A percentile compares a stretch with the other conserved stretches of the same genome.
Conservation (phyloP, 2,113 vertebrate genomes). For the Lagopus leucura region DNA sequence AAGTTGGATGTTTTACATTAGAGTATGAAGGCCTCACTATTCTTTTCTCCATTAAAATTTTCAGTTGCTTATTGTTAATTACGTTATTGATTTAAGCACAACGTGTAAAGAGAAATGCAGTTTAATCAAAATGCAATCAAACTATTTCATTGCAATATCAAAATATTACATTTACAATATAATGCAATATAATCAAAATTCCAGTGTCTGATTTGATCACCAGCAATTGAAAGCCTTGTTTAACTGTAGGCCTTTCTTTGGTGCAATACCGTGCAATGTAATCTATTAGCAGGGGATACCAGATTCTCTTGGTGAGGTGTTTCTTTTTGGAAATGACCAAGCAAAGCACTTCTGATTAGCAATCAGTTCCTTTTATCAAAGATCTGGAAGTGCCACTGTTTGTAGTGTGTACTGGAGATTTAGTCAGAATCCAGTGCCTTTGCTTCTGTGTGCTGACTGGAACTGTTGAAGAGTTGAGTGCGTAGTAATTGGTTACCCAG, state of each 20-base stretch:
- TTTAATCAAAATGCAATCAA: not conserved
- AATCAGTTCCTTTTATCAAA: not conserved
- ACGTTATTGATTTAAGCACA: not conserved
- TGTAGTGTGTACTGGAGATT: not conserved
- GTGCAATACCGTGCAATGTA: not conserved
- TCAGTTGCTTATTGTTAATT: not conserved
- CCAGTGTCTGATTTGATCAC: not conserved
- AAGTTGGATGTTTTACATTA: slow-evolving; percentile 21
- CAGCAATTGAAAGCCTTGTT: not conserved
- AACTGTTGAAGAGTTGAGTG: not conserved
- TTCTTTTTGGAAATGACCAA: not conserved
- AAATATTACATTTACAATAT: no score
- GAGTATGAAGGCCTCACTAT: not conserved
- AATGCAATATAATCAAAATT: not conserved
- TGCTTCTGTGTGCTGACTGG: not conserved
- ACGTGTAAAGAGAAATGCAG: not conserved
- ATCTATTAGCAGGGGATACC: not conserved
- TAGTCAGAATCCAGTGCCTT: not conserved
- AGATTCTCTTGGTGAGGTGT: not conserved
- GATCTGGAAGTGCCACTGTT: not conserved
- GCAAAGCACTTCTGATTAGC: not conserved
- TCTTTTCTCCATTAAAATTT: not conserved
- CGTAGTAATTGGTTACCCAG: not conserved
- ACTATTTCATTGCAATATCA: no score
- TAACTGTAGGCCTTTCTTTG: not conserved